Conservation (phyloP, 92 coral and sea anemone species). For the Palythoa caribaeorum region DNA sequence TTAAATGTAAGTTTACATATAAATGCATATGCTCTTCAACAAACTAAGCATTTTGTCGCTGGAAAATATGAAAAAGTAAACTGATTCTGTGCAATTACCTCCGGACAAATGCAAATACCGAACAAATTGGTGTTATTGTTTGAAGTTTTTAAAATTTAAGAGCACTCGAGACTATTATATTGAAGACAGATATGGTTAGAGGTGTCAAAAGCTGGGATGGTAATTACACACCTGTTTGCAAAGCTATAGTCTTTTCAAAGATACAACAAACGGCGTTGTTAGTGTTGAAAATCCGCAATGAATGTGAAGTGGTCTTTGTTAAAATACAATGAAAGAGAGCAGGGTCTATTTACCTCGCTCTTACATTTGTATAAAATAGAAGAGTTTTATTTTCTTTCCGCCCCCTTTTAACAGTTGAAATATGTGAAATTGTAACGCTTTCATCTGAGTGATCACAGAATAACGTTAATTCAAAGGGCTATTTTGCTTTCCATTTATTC, state of each 20-base stretch:
- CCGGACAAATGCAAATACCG: background rate
- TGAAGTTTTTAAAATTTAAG: background rate
- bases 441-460: background rate
- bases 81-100: background rate
- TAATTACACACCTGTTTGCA: constrained; percentile 16
- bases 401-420: background rate
- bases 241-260: background rate
- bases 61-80: background rate
- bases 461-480: background rate
- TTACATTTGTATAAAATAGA: background rate
- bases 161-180: background rate
- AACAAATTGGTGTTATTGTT: background rate
- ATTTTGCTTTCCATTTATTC: background rate
- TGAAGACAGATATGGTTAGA: background rate
- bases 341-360: background rate
- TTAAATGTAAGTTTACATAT: background rate
- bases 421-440: background rate
- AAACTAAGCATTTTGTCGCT: background rate
- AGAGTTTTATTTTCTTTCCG: background rate
- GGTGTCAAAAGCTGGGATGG: background rate
- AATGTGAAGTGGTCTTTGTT: background rate
- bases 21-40: background rate
- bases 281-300: background rate
- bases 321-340: constrained; percentile 28
- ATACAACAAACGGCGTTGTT: background rate